Evolutionary conservation across 2,888 invertebrate species (phyloP).

Genomic region (Drosophila nr. perissopoda): DNA sequence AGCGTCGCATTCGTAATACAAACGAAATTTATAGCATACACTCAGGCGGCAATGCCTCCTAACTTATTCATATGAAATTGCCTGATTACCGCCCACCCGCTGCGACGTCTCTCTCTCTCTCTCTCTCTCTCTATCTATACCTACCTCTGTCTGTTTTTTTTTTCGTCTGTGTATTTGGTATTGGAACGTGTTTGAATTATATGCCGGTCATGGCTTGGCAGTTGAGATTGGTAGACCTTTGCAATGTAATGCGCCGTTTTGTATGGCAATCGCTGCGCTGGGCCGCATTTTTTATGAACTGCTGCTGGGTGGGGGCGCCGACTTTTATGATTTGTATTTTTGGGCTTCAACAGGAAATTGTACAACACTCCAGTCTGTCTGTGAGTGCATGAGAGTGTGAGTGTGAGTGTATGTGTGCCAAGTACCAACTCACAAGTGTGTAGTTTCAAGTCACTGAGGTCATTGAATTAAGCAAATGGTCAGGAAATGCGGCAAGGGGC

Average conservation of each 20-base stretch:
- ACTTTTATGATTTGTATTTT: constrained; percentile 76
- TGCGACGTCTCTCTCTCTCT: constrained; percentile 12
- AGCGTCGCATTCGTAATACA: constrained; percentile 72
- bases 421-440: constrained; percentile 62
- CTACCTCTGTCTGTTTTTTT: background rate
- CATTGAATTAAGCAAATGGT: constrained; percentile 73
- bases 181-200: constrained; percentile 78
- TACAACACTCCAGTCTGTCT: constrained; percentile 27
- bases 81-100: constrained; percentile 70
- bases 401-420: constrained; percentile 1
- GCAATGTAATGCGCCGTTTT: constrained; percentile 70
- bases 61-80: constrained; percentile 79
- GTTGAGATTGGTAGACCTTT: constrained; percentile 42
- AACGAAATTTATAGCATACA: constrained; percentile 74
- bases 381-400: constrained; percentile 3
- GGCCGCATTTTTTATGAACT: constrained; percentile 77
- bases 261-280: constrained; percentile 76
- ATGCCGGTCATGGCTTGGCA: constrained; percentile 69
- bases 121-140: background rate
- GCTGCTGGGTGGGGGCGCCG: constrained; percentile 42
- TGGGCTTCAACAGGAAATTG: constrained; percentile 50
- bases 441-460: constrained; percentile 65
- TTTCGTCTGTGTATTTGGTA: constrained; percentile 35
- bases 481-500: constrained; percentile 54
- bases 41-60: constrained; percentile 71